phyloP scores from a whole-genome alignment of 2,888 invertebrate species.

The Lithophane leautieri region DNA sequence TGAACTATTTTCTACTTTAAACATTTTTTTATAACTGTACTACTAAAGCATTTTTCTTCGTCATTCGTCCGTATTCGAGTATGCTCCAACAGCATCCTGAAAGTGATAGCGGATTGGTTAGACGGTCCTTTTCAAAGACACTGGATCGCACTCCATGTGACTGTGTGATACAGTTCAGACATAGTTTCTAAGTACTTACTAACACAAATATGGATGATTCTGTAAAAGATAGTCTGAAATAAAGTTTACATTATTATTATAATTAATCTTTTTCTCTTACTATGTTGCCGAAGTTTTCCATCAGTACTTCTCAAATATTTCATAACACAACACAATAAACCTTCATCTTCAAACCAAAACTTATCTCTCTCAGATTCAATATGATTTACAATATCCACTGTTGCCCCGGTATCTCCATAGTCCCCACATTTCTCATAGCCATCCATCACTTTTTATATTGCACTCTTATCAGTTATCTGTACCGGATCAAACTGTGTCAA shows the following conservation, averaged over 20 bases:
- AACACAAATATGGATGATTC: no score
- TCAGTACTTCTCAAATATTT: neutral
- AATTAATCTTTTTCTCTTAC: neutral
- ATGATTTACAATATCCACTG: slow-evolving; percentile 61
- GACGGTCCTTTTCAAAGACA: no score
- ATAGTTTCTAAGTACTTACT: no score
- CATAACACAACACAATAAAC: slow-evolving; percentile 5
- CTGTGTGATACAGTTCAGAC: no score
- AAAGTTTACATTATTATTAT: no score
- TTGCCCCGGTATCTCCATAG: slow-evolving; percentile 31
- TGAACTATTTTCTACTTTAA: neutral
- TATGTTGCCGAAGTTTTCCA: neutral
- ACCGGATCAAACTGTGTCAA: slow-evolving; percentile 72
- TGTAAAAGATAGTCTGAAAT: no score
- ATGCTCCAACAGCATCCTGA: no score
- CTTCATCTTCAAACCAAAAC: slow-evolving; percentile 29
- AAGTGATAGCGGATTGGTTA: no score
- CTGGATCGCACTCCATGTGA: no score
- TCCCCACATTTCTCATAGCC: slow-evolving; percentile 51
- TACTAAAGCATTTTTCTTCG: neutral
- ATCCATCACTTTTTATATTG: slow-evolving; percentile 71
- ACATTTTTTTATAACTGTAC: neutral
- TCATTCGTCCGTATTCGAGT: no score
- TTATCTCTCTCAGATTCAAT: slow-evolving; percentile 55
- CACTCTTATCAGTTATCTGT: slow-evolving; percentile 67